Conservation (phyloP, 2,113 vertebrate genomes). For the Callipepla squamata region DNA sequence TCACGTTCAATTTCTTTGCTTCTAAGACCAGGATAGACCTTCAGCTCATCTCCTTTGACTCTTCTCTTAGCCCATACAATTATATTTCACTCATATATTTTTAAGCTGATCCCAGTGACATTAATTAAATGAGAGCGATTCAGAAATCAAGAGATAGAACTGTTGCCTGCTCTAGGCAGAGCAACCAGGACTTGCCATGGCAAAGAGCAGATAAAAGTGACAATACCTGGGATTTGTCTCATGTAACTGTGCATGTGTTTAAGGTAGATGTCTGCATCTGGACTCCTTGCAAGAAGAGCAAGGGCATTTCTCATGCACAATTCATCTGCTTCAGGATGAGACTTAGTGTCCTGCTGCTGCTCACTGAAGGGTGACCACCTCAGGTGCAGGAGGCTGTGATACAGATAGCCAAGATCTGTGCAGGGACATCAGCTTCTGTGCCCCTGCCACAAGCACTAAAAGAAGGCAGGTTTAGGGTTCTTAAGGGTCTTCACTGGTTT, state of each 20-base stretch:
- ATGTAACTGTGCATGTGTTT: slow-evolving; percentile 4
- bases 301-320: background rate
- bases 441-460: background rate
- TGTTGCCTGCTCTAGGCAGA: slow-evolving; percentile 33
- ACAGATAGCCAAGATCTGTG: background rate
- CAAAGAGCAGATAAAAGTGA: slow-evolving; percentile 33
- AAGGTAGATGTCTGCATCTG: slow-evolving; percentile 25
- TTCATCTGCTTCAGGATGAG: background rate
- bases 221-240: slow-evolving; percentile 12
- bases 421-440: background rate
- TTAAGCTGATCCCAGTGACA: slow-evolving; percentile 8
- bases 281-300: background rate
- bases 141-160: slow-evolving; percentile 40
- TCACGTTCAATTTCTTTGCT: background rate
- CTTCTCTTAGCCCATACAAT: slow-evolving; percentile 28
- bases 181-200: background rate
- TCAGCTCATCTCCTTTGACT: background rate
- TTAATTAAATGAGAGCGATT: slow-evolving; percentile 61
- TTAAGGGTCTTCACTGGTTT: background rate
- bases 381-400: background rate
- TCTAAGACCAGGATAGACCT: slow-evolving; percentile 8
- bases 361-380: background rate
- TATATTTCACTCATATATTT: slow-evolving; percentile 51
- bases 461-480: background rate
- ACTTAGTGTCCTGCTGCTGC: background rate